These are phyloP conservation scores for Seladonia tumulorum DNA, from an alignment of 2,888 invertebrate genomes.

Conservation along the genomic window DNA sequence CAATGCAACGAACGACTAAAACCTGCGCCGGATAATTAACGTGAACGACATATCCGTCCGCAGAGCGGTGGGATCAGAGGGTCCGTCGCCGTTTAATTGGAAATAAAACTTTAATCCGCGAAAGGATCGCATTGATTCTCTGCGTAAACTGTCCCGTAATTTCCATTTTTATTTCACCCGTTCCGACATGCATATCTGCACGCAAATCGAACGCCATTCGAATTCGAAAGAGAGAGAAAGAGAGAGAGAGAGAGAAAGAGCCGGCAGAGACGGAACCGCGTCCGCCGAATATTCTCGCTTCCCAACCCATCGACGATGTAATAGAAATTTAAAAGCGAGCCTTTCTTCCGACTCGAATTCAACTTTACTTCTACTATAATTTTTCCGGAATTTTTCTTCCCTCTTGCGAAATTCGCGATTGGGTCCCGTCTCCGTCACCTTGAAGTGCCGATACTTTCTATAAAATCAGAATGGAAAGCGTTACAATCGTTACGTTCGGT, in stretches of 20 bases:
- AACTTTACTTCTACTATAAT: not conserved
- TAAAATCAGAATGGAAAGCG: not conserved
- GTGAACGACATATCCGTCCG: not conserved
- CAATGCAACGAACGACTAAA: not conserved
- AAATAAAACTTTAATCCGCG: slow-evolving; percentile 52
- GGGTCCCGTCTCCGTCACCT: not conserved
- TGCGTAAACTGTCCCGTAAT: slow-evolving; percentile 43
- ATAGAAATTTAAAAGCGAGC: not conserved
- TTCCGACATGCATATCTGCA: slow-evolving; percentile 12
- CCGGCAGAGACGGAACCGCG: not conserved
- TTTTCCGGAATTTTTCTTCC: not conserved
- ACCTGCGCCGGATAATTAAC: not conserved
- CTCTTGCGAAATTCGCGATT: not conserved
- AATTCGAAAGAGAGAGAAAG: slow-evolving; percentile 3
- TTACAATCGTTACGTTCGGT: too few species aligned
- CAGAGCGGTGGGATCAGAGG: slow-evolving; percentile 1
- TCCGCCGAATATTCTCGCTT: not conserved
- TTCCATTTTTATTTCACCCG: slow-evolving; percentile 50
- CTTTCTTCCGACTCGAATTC: not conserved
- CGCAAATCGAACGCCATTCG: slow-evolving; percentile 28
- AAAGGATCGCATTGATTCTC: slow-evolving; percentile 41
- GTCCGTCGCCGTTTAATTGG: slow-evolving; percentile 43
- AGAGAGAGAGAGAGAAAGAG: not conserved
- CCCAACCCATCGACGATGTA: not conserved
- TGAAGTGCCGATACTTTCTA: not conserved